A percentile compares a stretch with the other conserved stretches of the same genome.
Evolutionary conservation across 2,113 vertebrate genomes (phyloP).

Genomic region (Marmota monax): DNA sequence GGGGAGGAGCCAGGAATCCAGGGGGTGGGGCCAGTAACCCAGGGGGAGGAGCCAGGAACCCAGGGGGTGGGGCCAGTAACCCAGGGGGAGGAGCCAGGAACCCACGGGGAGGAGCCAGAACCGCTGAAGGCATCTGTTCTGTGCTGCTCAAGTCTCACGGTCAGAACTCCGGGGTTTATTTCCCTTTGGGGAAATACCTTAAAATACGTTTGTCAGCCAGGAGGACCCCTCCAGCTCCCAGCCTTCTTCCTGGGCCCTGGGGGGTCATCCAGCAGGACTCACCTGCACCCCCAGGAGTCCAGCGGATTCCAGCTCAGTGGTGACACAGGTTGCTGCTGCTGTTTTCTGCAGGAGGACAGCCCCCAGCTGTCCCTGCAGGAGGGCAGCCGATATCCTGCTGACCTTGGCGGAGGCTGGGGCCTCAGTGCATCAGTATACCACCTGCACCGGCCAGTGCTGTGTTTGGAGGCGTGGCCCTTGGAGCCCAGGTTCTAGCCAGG

Average conservation of each 20-base stretch:
- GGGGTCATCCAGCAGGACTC: background rate
- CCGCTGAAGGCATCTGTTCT: rapidly evolving
- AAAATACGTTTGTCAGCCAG: background rate
- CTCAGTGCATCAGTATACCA: rapidly evolving
- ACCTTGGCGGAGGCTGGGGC: rapidly evolving
- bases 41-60: no score
- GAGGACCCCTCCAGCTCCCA: background rate
- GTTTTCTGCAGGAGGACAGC: background rate
- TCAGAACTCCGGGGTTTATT: background rate
- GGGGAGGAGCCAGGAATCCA: no score
- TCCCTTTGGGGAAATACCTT: background rate
- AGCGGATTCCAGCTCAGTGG: background rate
- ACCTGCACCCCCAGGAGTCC: no score
- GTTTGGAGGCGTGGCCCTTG: no score
- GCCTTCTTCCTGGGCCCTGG: background rate
- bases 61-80: no score
- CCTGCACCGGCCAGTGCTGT: rapidly evolving
- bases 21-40: no score
- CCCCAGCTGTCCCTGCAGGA: background rate
- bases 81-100: no score
- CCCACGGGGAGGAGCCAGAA: no score
- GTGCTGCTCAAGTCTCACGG: background rate
- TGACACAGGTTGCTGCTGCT: background rate
- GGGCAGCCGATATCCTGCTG: background rate
- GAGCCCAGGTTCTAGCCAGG: background rate